Base-by-base conservation (phyloP, 2,113 vertebrate species). In the Pygoscelis adeliae region DNA sequence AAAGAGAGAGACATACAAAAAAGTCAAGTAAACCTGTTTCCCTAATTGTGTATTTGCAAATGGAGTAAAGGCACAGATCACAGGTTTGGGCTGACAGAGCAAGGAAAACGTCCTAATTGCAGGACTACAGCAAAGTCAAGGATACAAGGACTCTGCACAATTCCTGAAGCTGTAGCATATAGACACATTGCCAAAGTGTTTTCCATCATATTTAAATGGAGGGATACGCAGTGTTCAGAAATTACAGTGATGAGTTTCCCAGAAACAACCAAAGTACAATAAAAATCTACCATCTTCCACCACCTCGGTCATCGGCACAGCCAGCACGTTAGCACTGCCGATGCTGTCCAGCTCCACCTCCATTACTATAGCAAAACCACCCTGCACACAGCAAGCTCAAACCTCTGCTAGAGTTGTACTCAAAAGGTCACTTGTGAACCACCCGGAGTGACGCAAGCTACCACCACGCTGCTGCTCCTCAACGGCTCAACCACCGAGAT, bases 401-500 rank as follows among this genome's bases (percentile, higher is more conserved):
- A 62, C 13, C 63, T 47, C 78, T 65, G 40, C 44, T 32, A 36
- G 18, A 34, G 36, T 6, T 52, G 15, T 25, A 19, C 40, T 30
- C 32, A 17, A 26, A 47, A 71, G 21, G n/a, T 40, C 55, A 53
- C 29, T 6, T 20, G 32, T 22, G 56, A 49, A 79, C 49, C 56
- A 53, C 10, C 18, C 0, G 0, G 36, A 23, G 50, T 7, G 49
- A 61, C 44, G 70, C 3, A 9, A 85, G 63, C 42, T 69, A 58
- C 62, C 82, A 62, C 14, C 52, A 66, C 0, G 6, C 56, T 66
- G 62, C 80, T 74, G 84, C 71, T 88, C 10, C 81, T 69, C 63
- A 29, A 11, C 1, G 2, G 25, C 13, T 70, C 59, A 38, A 4
- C 17, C 56, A 32, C 30, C 0, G 1, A 46, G 56, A 9, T 13